Evolutionary conservation across 2,797 vertebrate genomes (phyloP).

Genomic region (Sebastes itinus): DNA sequence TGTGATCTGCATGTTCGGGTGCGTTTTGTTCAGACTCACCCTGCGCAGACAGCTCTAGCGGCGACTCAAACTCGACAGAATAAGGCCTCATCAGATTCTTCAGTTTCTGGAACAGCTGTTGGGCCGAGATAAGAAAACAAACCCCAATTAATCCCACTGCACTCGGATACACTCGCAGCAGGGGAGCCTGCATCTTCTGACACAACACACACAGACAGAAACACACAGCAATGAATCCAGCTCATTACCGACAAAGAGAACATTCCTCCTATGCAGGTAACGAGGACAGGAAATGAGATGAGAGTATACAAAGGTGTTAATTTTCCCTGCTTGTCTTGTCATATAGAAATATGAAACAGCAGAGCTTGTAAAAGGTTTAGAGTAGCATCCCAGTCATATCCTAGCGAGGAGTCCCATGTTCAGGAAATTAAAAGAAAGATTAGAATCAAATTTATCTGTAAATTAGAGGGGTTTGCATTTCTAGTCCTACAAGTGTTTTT

Average conservation of each 20-base stretch:
- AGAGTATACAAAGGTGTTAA: neutral
- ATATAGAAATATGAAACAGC: neutral
- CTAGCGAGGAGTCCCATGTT: neutral
- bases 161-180: conserved; percentile 29
- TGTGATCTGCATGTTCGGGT: neutral
- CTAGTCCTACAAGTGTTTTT: neutral
- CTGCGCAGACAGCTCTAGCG: conserved; percentile 97
- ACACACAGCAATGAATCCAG: conserved; percentile 17
- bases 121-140: conserved; percentile 75
- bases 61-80: conserved; percentile 94
- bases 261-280: conserved; percentile 23
- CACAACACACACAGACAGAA: neutral
- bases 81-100: conserved; percentile 99
- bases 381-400: neutral
- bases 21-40: conserved; percentile 81
- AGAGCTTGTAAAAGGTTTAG: neutral
- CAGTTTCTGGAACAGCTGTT: conserved; percentile 97
- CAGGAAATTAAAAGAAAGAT: conserved; percentile 5
- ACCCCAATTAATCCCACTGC: conserved; percentile 59
- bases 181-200: conserved; percentile 29
- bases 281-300: conserved; percentile 2
- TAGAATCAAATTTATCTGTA: neutral
- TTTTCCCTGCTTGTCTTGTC: neutral
- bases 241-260: conserved; percentile 25
- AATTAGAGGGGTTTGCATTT: neutral